Percentiles rank a stretch among this genome's conserved stretches.
These are phyloP conservation scores for Omphaloscelis lunosa DNA, from an alignment of 2,888 invertebrate species.

Conservation along the genomic window DNA sequence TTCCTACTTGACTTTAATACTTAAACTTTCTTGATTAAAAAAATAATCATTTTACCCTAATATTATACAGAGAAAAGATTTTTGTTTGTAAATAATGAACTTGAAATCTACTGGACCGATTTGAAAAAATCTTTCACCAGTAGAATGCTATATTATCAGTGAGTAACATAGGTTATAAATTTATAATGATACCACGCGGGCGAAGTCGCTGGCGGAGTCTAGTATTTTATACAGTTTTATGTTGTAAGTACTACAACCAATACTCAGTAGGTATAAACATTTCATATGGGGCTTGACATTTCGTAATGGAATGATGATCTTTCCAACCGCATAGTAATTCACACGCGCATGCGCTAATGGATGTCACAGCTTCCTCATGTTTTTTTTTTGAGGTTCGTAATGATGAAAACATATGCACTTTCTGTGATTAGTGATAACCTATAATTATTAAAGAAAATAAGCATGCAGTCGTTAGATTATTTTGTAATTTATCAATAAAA, in stretches of 20 bases:
- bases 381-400: slow-evolving; percentile 29
- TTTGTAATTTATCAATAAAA: neutral
- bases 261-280: slow-evolving; percentile 19
- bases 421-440: too few species aligned
- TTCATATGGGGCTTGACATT: slow-evolving; percentile 52
- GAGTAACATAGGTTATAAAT: too few species aligned
- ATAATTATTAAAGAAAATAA: slow-evolving; percentile 7
- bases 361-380: slow-evolving; percentile 75
- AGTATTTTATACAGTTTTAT: neutral
- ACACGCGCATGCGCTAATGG: slow-evolving; percentile 75
- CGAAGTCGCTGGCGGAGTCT: too few species aligned
- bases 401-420: neutral
- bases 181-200: too few species aligned
- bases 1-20: neutral
- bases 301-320: slow-evolving; percentile 72
- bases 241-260: neutral
- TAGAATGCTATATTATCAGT: too few species aligned
- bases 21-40: too few species aligned
- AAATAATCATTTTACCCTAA: too few species aligned
- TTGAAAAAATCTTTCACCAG: too few species aligned
- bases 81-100: too few species aligned
- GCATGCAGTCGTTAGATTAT: neutral
- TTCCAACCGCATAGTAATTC: slow-evolving; percentile 74
- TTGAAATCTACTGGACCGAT: too few species aligned
- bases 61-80: too few species aligned